These are phyloP conservation scores for Temnothorax rugatulus DNA, from an alignment of 2,888 invertebrate species.

Conservation along the genomic window DNA sequence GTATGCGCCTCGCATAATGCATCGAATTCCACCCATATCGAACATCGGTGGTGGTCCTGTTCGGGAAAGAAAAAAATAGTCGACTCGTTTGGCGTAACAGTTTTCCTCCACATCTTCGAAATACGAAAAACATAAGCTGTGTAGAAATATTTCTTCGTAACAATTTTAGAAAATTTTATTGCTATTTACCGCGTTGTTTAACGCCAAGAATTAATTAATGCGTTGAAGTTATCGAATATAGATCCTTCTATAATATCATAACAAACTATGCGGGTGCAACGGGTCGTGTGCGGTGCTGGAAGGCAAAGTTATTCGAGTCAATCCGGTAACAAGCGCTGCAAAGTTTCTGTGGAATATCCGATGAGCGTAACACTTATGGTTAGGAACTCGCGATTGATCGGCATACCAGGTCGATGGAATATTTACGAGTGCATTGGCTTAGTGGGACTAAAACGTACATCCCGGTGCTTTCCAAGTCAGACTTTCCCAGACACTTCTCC, in stretches of 20 bases:
- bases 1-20: conserved; percentile 43
- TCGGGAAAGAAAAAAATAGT: neutral
- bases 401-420: conserved; percentile 14
- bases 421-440: conserved; percentile 30
- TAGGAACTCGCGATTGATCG: conserved; percentile 25
- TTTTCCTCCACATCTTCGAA: neutral
- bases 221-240: neutral
- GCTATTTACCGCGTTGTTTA: neutral
- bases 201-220: neutral
- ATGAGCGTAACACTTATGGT: conserved; percentile 24
- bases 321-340: neutral
- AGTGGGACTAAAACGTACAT: neutral
- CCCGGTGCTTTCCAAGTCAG: neutral
- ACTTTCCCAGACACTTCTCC: conserved; percentile 13
- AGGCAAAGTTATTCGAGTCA: conserved; percentile 14
- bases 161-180: neutral
- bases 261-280: neutral
- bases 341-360: conserved; percentile 25
- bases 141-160: neutral
- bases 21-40: conserved; percentile 22
- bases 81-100: neutral
- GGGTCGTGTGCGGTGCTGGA: neutral
- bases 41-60: neutral
- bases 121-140: neutral
- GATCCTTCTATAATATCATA: neutral